Conservation (phyloP, 2,113 vertebrate species). For the Hippocampus zosterae region DNA sequence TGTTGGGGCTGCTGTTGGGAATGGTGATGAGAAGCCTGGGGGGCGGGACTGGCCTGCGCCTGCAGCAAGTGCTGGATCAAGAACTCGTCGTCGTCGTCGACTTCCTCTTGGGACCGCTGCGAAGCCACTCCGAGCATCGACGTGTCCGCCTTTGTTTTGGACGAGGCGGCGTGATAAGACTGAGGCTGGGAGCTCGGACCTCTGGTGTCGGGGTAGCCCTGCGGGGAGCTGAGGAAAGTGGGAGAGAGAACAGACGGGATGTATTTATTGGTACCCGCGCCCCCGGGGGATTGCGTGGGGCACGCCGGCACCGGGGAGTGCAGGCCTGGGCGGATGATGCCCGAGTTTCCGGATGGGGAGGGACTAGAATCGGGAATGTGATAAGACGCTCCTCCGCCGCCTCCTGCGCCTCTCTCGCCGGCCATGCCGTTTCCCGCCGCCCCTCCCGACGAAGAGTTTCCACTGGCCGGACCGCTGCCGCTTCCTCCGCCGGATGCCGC, state of each 20-base stretch:
- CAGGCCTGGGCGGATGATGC: slow-evolving; percentile 83
- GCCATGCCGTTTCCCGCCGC: slow-evolving; percentile 62
- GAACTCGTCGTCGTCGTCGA: slow-evolving; percentile 91
- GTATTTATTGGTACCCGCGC: slow-evolving; percentile 80
- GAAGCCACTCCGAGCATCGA: slow-evolving; percentile 69
- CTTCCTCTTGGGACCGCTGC: slow-evolving; percentile 78
- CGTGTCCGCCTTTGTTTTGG: slow-evolving; percentile 68
- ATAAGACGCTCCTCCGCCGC: slow-evolving; percentile 67
- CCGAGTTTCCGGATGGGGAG: slow-evolving; percentile 78
- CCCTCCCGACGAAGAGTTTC: slow-evolving; percentile 63
- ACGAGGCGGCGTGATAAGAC: slow-evolving; percentile 69
- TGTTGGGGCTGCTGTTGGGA: slow-evolving; percentile 64
- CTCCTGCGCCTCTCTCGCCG: slow-evolving; percentile 66
- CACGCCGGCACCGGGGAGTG: slow-evolving; percentile 83
- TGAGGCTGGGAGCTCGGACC: slow-evolving; percentile 68
- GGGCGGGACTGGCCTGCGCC: slow-evolving; percentile 73
- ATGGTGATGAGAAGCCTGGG: slow-evolving; percentile 71
- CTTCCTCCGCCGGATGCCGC: slow-evolving; percentile 66
- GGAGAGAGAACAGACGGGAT: slow-evolving; percentile 86
- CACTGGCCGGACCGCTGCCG: slow-evolving; percentile 62
- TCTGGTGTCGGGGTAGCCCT: slow-evolving; percentile 73
- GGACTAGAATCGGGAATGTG: slow-evolving; percentile 84
- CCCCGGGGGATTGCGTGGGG: slow-evolving; percentile 81
- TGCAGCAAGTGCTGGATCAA: slow-evolving; percentile 90
- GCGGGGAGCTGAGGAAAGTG: slow-evolving; percentile 78